phyloP scores from a whole-genome alignment of 2,797 vertebrate genomes.

The Hoplostethus mediterraneus region DNA sequence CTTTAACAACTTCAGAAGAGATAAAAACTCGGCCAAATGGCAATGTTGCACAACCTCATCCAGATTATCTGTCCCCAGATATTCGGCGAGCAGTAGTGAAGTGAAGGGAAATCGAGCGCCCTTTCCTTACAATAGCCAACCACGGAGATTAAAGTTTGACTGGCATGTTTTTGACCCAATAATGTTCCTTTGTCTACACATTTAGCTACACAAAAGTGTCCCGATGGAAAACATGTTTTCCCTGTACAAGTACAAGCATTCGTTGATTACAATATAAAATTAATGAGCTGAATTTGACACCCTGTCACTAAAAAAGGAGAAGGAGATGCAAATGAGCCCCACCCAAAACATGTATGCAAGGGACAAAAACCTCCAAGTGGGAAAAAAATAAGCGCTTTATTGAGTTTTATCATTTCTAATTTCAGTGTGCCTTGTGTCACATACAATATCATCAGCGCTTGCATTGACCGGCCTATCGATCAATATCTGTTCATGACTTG shows the following conservation, averaged over 20 bases:
- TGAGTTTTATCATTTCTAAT: constrained; percentile 5
- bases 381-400: constrained; percentile 58
- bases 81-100: background rate
- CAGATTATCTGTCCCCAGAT: too few species aligned
- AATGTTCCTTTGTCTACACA: background rate
- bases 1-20: too few species aligned
- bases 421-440: background rate
- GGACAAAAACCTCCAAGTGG: constrained; percentile 1
- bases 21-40: too few species aligned
- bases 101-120: background rate
- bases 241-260: too few species aligned
- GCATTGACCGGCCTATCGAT: constrained; percentile 26
- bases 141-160: background rate
- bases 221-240: too few species aligned
- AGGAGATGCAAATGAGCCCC: background rate
- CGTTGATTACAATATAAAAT: too few species aligned
- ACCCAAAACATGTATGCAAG: background rate
- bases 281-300: too few species aligned
- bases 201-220: too few species aligned
- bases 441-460: constrained; percentile 20
- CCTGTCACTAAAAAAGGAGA: too few species aligned
- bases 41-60: too few species aligned
- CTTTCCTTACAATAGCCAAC: constrained; percentile 9
- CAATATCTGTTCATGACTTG: constrained; percentile 25
- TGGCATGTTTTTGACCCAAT: background rate